phyloP scores from a whole-genome alignment of 2,113 vertebrate species.

The Megaceryle maxima region DNA sequence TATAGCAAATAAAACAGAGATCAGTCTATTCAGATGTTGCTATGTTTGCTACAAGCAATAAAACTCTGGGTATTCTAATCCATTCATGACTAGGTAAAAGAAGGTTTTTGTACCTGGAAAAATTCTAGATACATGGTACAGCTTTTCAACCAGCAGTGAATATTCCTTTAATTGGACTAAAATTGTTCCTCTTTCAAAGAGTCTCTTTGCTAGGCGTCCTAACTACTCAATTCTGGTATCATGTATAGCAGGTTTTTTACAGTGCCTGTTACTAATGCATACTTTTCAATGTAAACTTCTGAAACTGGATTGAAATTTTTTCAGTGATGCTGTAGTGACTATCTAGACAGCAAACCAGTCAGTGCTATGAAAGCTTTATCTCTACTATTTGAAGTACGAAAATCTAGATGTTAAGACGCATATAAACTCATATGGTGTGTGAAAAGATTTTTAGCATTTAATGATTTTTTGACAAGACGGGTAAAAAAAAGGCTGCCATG shows the following conservation, averaged over 20 bases:
- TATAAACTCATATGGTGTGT: neutral
- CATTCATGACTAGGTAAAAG: neutral
- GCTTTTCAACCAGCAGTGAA: neutral
- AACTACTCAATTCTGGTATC: neutral
- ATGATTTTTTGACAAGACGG: neutral
- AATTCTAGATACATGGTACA: neutral
- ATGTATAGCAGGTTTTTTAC: neutral
- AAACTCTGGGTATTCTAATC: neutral
- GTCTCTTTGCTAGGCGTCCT: neutral
- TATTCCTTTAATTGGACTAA: neutral
- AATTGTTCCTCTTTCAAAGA: neutral
- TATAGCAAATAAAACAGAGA: neutral
- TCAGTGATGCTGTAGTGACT: neutral
- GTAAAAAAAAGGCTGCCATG: fast-evolving
- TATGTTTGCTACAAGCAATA: neutral
- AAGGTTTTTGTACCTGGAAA: neutral
- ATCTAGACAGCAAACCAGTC: neutral
- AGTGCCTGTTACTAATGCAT: neutral
- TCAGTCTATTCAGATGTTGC: neutral
- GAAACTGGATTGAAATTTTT: neutral
- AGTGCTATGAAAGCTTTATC: neutral
- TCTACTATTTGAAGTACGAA: neutral
- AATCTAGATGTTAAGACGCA: fast-evolving
- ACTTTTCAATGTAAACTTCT: neutral
- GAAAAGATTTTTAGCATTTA: neutral